Conservation (phyloP, 2,888 invertebrate genomes). For the Conchocele bisecta region DNA sequence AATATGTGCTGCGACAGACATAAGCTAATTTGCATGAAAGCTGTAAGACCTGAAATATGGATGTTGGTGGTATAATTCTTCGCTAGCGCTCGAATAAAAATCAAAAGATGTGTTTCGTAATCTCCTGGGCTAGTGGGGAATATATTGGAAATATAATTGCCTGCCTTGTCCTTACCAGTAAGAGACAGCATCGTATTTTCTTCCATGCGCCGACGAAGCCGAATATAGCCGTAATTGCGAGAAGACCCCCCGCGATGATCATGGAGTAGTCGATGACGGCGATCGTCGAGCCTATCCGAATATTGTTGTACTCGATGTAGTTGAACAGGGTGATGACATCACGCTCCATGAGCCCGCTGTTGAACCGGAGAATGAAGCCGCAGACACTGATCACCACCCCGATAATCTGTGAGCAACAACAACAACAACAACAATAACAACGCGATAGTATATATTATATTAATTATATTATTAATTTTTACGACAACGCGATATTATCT, state of each 20-base stretch:
- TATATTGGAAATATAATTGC: too few species aligned
- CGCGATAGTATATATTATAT: too few species aligned
- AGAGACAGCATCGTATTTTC: neutral
- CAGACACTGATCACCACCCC: neutral
- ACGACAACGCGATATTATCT: too few species aligned
- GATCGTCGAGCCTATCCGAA: neutral
- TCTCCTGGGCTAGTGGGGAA: too few species aligned
- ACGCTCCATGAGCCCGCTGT: neutral
- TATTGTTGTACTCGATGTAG: neutral
- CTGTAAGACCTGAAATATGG: too few species aligned
- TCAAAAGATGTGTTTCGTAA: too few species aligned
- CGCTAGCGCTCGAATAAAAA: too few species aligned
- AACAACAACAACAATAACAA: neutral
- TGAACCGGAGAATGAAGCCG: neutral
- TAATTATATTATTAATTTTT: too few species aligned
- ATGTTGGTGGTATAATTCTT: too few species aligned
- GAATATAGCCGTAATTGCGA: neutral
- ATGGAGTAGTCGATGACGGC: neutral
- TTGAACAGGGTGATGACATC: neutral
- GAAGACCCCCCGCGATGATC: neutral
- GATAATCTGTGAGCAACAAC: neutral
- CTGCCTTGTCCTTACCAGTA: too few species aligned
- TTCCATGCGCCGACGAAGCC: neutral
- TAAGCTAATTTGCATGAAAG: too few species aligned
- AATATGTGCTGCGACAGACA: too few species aligned